These are phyloP conservation scores for Peromyscus aztecus DNA, from an alignment of 2,797 vertebrate species.

Conservation along the genomic window DNA sequence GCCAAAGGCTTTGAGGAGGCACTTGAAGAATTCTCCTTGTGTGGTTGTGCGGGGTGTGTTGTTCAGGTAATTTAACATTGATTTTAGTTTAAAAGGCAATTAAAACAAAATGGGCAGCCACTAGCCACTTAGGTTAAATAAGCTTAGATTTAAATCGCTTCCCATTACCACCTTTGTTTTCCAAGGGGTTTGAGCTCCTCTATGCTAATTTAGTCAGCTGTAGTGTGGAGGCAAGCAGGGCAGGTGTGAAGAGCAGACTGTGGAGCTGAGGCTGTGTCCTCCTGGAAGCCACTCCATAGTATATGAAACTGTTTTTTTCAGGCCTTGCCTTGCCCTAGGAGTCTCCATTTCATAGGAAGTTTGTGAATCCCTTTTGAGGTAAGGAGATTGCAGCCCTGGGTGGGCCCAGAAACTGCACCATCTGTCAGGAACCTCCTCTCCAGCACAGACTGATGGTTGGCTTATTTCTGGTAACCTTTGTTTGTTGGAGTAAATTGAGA, in stretches of 20 bases:
- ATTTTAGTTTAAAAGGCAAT: conserved; percentile 87
- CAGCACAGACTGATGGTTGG: background rate
- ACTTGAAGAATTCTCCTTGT: conserved; percentile 78
- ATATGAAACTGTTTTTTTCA: too few species aligned
- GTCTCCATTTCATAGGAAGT: background rate
- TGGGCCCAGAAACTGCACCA: background rate
- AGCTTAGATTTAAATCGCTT: conserved; percentile 78
- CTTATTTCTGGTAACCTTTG: background rate
- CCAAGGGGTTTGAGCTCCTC: conserved; percentile 27
- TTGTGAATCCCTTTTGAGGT: background rate
- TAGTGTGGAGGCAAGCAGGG: background rate
- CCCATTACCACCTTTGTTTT: conserved; percentile 74
- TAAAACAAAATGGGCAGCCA: conserved; percentile 82
- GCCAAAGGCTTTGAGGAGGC: conserved; percentile 66
- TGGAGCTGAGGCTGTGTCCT: background rate
- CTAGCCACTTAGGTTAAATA: conserved; percentile 81
- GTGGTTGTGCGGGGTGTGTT: conserved; percentile 76
- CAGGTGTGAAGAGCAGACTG: background rate
- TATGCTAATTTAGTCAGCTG: conserved; percentile 26
- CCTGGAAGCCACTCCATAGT: background rate
- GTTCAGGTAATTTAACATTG: conserved; percentile 85
- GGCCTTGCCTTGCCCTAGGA: background rate
- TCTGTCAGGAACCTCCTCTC: background rate
- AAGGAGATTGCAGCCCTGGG: background rate
- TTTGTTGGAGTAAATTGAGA: background rate